phyloP scores from a whole-genome alignment of 2,113 vertebrate genomes.

The Haplochromis burtoni region DNA sequence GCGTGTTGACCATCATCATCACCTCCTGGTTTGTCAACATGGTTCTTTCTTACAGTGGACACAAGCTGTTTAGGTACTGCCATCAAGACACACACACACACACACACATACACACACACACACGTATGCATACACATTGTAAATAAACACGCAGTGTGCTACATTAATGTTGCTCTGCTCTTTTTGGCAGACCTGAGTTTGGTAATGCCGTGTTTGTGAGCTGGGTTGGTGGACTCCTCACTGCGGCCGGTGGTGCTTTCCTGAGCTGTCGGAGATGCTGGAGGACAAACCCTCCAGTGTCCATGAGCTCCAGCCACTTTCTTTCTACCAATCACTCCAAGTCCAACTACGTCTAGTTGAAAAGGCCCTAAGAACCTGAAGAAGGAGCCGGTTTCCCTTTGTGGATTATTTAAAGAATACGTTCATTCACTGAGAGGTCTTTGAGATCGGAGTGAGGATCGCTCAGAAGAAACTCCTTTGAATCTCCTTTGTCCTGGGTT shows the following conservation, averaged over 20 bases:
- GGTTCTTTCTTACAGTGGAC: slow-evolving; percentile 47
- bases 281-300: slow-evolving; percentile 41
- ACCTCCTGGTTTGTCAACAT: slow-evolving; percentile 83
- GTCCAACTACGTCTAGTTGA: slow-evolving; percentile 81
- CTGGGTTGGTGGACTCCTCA: slow-evolving; percentile 80
- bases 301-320: slow-evolving; percentile 64
- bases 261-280: slow-evolving; percentile 77
- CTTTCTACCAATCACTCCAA: slow-evolving; percentile 55
- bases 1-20: slow-evolving; percentile 76
- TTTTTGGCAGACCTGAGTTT: slow-evolving; percentile 76
- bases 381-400: not conserved
- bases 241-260: slow-evolving; percentile 77
- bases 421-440: not conserved
- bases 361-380: not conserved
- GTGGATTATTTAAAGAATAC: not conserved
- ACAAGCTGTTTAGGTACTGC: slow-evolving; percentile 13
- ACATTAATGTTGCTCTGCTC: not conserved
- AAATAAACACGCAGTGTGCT: not conserved
- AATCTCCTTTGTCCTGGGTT: accelerated
- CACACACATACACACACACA: not conserved
- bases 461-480: not conserved
- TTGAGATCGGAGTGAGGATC: not conserved
- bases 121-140: not conserved
- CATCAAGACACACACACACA: not conserved
- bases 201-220: slow-evolving; percentile 86